Percentiles rank a stretch among this genome's conserved stretches.
Conservation (phyloP, 92 coral and sea anemone genomes). For the Diadumene lineata region DNA sequence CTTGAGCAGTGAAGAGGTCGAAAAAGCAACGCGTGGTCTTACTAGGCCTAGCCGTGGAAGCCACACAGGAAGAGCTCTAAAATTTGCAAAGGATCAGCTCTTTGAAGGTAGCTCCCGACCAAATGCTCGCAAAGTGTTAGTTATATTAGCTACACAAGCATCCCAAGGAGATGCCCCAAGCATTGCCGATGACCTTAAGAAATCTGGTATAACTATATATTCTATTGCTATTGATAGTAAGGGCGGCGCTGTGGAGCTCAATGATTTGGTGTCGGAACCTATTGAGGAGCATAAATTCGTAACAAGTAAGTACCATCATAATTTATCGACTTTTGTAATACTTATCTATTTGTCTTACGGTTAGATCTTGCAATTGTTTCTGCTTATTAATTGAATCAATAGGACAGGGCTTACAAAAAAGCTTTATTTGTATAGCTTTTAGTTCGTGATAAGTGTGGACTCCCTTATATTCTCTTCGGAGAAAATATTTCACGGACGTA, state of each 20-base stretch:
- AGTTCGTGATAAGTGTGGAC: too few relatives aligned
- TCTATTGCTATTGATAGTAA: constrained; percentile 44
- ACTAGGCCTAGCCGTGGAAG: constrained; percentile 44
- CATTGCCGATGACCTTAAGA: constrained; percentile 36
- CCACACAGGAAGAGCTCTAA: constrained; percentile 50
- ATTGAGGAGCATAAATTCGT: constrained; percentile 29
- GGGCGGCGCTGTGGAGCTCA: constrained; percentile 31
- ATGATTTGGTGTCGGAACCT: constrained; percentile 48
- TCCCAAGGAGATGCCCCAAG: constrained; percentile 24
- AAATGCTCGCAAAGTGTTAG: constrained; percentile 39
- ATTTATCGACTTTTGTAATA: too few relatives aligned
- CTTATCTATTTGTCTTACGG: too few relatives aligned
- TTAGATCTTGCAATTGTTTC: too few relatives aligned
- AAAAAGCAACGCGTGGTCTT: constrained; percentile 39
- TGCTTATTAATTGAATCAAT: too few relatives aligned
- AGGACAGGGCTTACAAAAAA: too few relatives aligned
- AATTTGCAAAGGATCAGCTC: constrained; percentile 45
- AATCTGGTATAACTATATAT: constrained; percentile 44
- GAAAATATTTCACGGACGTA: too few relatives aligned
- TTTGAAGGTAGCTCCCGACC: constrained; percentile 50
- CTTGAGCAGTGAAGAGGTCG: constrained; percentile 24
- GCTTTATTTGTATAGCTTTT: too few relatives aligned
- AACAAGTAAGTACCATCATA: constrained; percentile 20
- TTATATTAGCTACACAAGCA: constrained; percentile 34
- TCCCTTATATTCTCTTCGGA: too few relatives aligned